Conservation (phyloP, 1,140 invertebrate species). For the Himalopsyche phryganea region DNA sequence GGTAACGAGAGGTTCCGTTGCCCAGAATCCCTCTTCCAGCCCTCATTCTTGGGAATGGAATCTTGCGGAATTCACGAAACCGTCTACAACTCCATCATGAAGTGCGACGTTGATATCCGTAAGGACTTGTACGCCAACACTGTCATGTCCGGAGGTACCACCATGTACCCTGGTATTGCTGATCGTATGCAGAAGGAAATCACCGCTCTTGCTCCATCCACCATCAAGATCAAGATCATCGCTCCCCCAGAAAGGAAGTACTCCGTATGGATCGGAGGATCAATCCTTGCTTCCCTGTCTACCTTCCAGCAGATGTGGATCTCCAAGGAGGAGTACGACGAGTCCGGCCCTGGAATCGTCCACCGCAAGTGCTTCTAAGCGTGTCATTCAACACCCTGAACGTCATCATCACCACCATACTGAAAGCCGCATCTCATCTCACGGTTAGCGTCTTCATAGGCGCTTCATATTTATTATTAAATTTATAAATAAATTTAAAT, state of each 20-base stretch:
- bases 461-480: slow-evolving; percentile 57
- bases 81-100: slow-evolving; percentile 96
- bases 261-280: slow-evolving; percentile 88
- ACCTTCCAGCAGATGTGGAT: slow-evolving; percentile 90
- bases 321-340: slow-evolving; percentile 89
- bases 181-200: slow-evolving; percentile 89
- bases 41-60: slow-evolving; percentile 94
- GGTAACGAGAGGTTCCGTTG: slow-evolving; percentile 97
- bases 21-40: slow-evolving; percentile 95
- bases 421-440: slow-evolving; percentile 85
- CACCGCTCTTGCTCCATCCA: slow-evolving; percentile 77
- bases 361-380: slow-evolving; percentile 93
- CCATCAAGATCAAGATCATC: slow-evolving; percentile 92
- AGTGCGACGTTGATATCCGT: slow-evolving; percentile 91
- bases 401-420: slow-evolving; percentile 80
- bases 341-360: slow-evolving; percentile 87
- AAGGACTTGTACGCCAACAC: slow-evolving; percentile 96
- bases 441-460: slow-evolving; percentile 81
- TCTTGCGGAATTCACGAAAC: slow-evolving; percentile 92
- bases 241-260: slow-evolving; percentile 90
- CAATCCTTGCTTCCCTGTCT: slow-evolving; percentile 78
- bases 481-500: slow-evolving; percentile 35
- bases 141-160: slow-evolving; percentile 93
- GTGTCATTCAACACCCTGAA: slow-evolving; percentile 84
- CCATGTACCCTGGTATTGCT: slow-evolving; percentile 90